A percentile compares a stretch with the other conserved stretches of the same genome.
Conservation (phyloP, 2,797 vertebrate genomes). For the Aldrovandia affinis region DNA sequence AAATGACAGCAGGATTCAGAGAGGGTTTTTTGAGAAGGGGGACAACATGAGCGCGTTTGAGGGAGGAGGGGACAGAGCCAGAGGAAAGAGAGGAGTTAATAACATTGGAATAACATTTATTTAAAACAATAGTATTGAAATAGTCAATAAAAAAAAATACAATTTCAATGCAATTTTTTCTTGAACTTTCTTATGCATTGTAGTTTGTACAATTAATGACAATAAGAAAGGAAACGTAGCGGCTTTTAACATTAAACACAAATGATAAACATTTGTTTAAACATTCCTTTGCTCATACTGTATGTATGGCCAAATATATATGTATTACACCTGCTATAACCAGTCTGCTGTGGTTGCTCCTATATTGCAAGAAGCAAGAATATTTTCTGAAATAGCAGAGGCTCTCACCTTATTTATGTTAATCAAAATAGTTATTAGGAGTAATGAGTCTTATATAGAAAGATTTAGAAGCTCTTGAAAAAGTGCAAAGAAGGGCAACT, state of each 20-base stretch:
- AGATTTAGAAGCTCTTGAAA: too few species aligned
- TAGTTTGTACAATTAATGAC: not conserved
- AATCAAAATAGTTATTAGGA: slow-evolving; percentile 30
- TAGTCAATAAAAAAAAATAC: too few species aligned
- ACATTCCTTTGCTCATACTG: not conserved
- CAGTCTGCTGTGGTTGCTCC: not conserved
- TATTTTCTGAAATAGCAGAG: not conserved
- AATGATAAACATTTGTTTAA: not conserved
- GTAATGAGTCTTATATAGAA: slow-evolving; percentile 34
- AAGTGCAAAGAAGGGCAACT: too few species aligned
- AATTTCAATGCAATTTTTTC: too few species aligned
- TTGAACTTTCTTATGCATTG: not conserved
- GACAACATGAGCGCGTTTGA: too few species aligned
- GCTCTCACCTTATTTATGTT: slow-evolving; percentile 32
- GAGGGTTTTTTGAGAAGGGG: too few species aligned
- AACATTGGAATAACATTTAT: too few species aligned
- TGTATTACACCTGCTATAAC: not conserved
- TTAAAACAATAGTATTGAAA: too few species aligned
- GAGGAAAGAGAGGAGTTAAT: too few species aligned
- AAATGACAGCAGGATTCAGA: too few species aligned
- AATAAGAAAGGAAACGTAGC: not conserved
- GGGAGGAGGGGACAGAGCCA: too few species aligned
- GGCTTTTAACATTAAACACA: too few species aligned
- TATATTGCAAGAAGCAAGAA: not conserved
- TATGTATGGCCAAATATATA: not conserved